Evolutionary conservation across 1,140 invertebrate genomes (phyloP).

Genomic region (Drosophila lowei): DNA sequence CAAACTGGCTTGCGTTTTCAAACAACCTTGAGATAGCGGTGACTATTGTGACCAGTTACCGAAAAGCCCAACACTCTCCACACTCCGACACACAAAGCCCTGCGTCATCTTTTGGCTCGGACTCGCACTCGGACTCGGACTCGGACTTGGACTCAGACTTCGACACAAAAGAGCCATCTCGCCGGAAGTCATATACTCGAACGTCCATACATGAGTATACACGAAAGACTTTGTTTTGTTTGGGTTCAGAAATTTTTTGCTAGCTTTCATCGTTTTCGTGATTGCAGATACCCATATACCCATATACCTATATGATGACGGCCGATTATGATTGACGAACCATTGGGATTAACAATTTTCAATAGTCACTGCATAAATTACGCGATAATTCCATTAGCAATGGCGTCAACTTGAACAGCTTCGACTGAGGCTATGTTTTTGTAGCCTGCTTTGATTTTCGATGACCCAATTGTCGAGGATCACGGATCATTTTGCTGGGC

Average conservation of each 20-base stretch:
- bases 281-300: slow-evolving; percentile 1
- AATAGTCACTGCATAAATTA: slow-evolving; percentile 58
- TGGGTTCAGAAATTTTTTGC: slow-evolving; percentile 41
- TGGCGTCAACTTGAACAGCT: slow-evolving; percentile 53
- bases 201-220: slow-evolving; percentile 29
- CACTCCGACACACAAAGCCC: slow-evolving; percentile 34
- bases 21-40: slow-evolving; percentile 64
- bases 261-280: slow-evolving; percentile 26
- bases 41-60: slow-evolving; percentile 44
- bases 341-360: slow-evolving; percentile 31
- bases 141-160: background rate
- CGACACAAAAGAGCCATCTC: slow-evolving; percentile 19
- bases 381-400: slow-evolving; percentile 62
- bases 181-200: slow-evolving; percentile 61
- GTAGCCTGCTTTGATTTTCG: slow-evolving; percentile 29
- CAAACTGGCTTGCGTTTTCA: slow-evolving; percentile 45
- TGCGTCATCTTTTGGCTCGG: slow-evolving; percentile 46
- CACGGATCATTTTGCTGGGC: slow-evolving; percentile 47
- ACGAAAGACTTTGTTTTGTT: slow-evolving; percentile 25
- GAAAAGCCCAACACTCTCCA: slow-evolving; percentile 48
- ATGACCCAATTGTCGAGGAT: slow-evolving; percentile 61
- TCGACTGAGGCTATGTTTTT: background rate
- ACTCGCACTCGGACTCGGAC: slow-evolving; percentile 3
- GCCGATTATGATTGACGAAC: slow-evolving; percentile 22
- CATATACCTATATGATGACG: slow-evolving; percentile 3